Base-by-base conservation (phyloP, 2,113 vertebrate species). In the Gasterosteus aculeatus region DNA sequence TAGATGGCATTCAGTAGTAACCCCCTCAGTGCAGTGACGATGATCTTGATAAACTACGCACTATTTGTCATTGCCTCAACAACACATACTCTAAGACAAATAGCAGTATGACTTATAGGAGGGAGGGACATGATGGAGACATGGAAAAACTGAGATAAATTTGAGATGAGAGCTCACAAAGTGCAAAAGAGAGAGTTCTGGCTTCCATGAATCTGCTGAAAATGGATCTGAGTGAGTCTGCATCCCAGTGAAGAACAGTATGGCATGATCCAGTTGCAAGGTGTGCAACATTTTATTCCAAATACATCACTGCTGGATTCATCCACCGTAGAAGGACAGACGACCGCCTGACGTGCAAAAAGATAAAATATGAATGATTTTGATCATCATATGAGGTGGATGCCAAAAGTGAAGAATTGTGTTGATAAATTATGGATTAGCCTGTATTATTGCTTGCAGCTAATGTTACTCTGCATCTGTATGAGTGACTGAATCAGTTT, bases 321-420 rank as follows among this genome's bases (percentile, higher is more conserved):
- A 77, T 85, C 73, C 66, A 62, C 42, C 77, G 60, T 54, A 60
- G 72, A 81, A 29, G 89, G 72, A 86, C 66, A 86, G 86, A 86
- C 71, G 69, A 11, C 29, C 6, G 51, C 42, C 72, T 66, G 69
- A n/a, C 51, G 39, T 82, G 62, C 64, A 84, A 39, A 70, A 73
- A 60, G 41, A 83, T 53, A 65, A 75, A 61, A 75, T 47, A 76
- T 64, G 19, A 75, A 74, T 63, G 12, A 67, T 64, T 70, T 11
- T 68, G 14, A 72, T 68, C 46, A 72, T 72, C 29, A n/a, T 65
- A 64, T 33, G 49, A 72, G 29, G 18, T 56, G 41, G 65, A 70
- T 70, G 31, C 44, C 10, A 0, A 86, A 81, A 77, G 31, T 22
- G 62, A 79, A 59, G 59, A 59, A 67, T 33, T 26, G 26, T 11